Evolutionary conservation across 2,113 vertebrate species (phyloP), one percentile per base, ranked within the genome.

Genomic region (Prunella himalayana): DNA sequence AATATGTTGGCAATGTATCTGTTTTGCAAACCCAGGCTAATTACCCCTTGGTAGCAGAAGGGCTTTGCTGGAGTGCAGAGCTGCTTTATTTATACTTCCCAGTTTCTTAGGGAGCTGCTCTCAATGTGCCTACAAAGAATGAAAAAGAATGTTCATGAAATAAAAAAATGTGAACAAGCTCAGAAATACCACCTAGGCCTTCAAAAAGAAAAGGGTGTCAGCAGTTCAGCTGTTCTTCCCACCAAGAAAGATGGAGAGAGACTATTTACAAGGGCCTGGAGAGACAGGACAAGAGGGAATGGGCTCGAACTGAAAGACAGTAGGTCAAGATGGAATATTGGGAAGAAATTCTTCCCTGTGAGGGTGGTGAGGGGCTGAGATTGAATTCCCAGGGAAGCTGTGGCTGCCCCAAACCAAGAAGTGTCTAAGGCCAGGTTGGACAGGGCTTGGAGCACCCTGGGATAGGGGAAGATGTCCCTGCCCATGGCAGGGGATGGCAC

Each of bases 401-500:
- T 23, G 66, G 31, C 42, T 72, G 42, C 18, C 6, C 35, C 50
- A 35, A 9, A 3, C 57, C 35, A 57, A 37, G 30, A 1, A 49
- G 22, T 15, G 57, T 2, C 57, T 66, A 24, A 41, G 49, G 20
- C 21, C 49, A 63, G n/a, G 30, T 0, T 11, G 12, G 35, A 22
- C 3, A 3, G 61, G n/a, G 51, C 50, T 56, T 45, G n/a, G 19
- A 12, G 9, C 4, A 33, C 0, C 31, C 54, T 17, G 64, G 64
- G 23, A 15, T 1, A 9, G 41, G 2, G 35, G 41, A 0, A 71
- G 35, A 17, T 15, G 31, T 21, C 75, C 47, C 23, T 70, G 39
- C 15, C 30, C 27, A 18, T 2, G 45, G 53, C 53, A 37, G 33
- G 31, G 27, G 23, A 22, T n/a, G n/a, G 56, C 15, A 11, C 8